Evolutionary conservation across 2,113 vertebrate species (phyloP).

Genomic region (Rhodinocichla rosea): DNA sequence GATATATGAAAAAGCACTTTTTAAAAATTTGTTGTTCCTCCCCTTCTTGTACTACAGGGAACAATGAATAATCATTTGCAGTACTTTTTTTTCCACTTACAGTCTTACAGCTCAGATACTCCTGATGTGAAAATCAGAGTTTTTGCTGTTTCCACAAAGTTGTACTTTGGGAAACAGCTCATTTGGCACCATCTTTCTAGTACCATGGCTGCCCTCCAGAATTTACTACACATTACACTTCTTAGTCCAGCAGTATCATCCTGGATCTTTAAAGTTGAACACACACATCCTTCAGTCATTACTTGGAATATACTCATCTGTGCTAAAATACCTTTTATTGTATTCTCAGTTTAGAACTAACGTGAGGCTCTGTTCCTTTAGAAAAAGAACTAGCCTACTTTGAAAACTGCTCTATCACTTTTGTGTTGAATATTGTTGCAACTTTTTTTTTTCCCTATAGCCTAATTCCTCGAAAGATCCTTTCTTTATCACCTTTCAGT

Average conservation of each 20-base stretch:
- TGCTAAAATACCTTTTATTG: neutral
- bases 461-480: neutral
- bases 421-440: neutral
- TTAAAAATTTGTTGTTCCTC: neutral
- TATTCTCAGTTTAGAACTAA: neutral
- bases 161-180: neutral
- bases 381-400: neutral
- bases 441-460: neutral
- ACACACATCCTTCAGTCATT: neutral
- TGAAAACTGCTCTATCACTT: neutral
- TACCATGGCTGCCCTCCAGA: neutral
- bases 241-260: neutral
- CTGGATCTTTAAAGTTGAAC: neutral
- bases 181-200: neutral
- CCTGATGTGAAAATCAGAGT: neutral
- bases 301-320: neutral
- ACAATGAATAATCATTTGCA: neutral
- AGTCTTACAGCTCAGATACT: neutral
- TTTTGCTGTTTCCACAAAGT: neutral
- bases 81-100: neutral
- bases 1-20: neutral
- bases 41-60: neutral
- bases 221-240: neutral
- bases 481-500: neutral
- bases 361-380: neutral